Evolutionary conservation across 64 coral and sea anemone species (phyloP).

Genomic region (Orbicella faveolata): DNA sequence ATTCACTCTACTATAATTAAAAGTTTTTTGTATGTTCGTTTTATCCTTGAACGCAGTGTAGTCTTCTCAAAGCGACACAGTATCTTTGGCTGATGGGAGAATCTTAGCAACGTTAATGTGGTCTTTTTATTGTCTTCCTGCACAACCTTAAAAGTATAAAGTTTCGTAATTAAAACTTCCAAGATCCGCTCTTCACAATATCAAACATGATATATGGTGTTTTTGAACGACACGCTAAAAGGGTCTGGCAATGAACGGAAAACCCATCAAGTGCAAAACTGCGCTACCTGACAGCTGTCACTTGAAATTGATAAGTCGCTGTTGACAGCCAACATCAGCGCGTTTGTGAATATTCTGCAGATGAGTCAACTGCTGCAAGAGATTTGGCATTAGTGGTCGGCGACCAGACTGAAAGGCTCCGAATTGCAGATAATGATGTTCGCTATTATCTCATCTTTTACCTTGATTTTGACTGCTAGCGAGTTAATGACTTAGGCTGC

Average conservation of each 20-base stretch:
- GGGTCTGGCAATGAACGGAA: neutral
- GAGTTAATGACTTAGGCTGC: conserved; percentile 28
- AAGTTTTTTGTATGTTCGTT: neutral
- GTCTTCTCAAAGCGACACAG: neutral
- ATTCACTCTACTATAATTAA: neutral
- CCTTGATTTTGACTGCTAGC: conserved; percentile 15
- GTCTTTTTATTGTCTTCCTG: neutral
- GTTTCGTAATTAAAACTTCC: neutral
- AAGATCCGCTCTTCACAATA: neutral
- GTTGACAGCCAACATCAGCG: conserved; percentile 19
- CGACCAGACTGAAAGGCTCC: conserved; percentile 20
- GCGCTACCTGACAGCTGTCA: conserved; percentile 16
- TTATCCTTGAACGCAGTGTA: neutral
- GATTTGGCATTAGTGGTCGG: neutral
- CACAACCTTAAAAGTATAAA: neutral
- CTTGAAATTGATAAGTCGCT: neutral
- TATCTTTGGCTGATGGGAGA: neutral
- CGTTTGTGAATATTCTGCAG: neutral
- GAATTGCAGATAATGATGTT: conserved; percentile 11
- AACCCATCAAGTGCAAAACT: neutral
- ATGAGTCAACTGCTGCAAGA: neutral
- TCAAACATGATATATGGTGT: neutral
- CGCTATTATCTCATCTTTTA: conserved; percentile 9
- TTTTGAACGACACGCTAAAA: neutral
- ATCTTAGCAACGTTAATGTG: neutral